Percentiles rank a stretch among this genome's conserved stretches.
Evolutionary conservation across 2,113 vertebrate species (phyloP).

Genomic region (Naja naja): DNA sequence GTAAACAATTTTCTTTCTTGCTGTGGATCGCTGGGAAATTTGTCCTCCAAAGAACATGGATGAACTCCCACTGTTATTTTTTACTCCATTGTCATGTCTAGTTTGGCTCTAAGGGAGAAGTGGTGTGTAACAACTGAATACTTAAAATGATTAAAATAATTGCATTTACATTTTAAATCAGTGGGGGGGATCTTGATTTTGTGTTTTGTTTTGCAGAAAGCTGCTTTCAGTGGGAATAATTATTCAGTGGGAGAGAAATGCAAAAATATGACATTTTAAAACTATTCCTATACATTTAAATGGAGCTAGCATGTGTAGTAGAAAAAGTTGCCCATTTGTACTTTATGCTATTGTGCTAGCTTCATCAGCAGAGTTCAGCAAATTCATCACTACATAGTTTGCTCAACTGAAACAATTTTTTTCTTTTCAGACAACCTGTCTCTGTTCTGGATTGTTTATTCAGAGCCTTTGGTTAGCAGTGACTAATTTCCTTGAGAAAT

Average conservation of each 20-base stretch:
- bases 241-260: not conserved
- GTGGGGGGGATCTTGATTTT: not conserved
- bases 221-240: not conserved
- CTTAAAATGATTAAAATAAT: not conserved
- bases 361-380: slow-evolving; percentile 38
- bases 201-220: not conserved
- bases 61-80: not conserved
- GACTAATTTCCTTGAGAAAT: slow-evolving; percentile 71
- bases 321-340: not conserved
- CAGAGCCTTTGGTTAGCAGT: slow-evolving; percentile 69
- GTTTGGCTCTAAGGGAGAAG: not conserved
- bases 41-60: not conserved
- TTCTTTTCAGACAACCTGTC: slow-evolving; percentile 69
- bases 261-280: not conserved
- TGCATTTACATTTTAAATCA: not conserved
- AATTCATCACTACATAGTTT: slow-evolving; percentile 54
- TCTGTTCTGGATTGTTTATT: slow-evolving; percentile 71
- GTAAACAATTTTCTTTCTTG: not conserved
- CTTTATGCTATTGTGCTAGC: slow-evolving; percentile 44
- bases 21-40: not conserved
- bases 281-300: not conserved
- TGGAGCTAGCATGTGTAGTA: not conserved
- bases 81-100: not conserved
- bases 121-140: not conserved
- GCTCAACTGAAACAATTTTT: slow-evolving; percentile 55